These are phyloP conservation scores for Podocnemis expansa DNA, from an alignment of 2,113 vertebrate species.

Conservation along the genomic window DNA sequence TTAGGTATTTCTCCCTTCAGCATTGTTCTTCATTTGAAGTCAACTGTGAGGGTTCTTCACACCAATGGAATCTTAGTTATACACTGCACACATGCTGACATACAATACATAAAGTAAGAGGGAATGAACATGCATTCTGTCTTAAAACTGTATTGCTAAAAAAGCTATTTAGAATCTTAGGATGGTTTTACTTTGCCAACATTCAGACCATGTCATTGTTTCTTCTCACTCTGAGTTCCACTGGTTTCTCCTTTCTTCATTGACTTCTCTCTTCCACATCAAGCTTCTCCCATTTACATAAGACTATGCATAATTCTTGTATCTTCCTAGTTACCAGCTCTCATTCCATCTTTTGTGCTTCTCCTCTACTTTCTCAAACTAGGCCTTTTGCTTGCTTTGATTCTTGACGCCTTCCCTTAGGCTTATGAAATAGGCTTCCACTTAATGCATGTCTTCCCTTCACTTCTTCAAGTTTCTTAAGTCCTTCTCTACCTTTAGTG, in stretches of 20 bases:
- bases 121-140: not conserved
- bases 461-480: not conserved
- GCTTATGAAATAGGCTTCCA: not conserved
- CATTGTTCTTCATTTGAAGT: not conserved
- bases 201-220: not conserved
- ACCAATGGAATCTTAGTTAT: not conserved
- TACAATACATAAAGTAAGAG: not conserved
- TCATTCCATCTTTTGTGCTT: not conserved
- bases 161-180: not conserved
- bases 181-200: not conserved
- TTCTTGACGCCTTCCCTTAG: not conserved
- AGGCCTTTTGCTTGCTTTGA: not conserved
- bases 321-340: not conserved
- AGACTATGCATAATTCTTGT: not conserved
- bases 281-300: not conserved
- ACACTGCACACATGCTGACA: rapidly evolving
- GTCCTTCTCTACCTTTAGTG: not conserved
- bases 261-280: not conserved
- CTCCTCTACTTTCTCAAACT: not conserved
- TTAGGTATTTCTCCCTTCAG: not conserved
- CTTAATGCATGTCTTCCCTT: not conserved
- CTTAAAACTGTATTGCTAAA: not conserved
- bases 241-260: not conserved
- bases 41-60: not conserved
- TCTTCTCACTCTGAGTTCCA: not conserved